Evolutionary conservation across 2,797 vertebrate genomes (phyloP).

Genomic region (Cheirogaleus major): DNA sequence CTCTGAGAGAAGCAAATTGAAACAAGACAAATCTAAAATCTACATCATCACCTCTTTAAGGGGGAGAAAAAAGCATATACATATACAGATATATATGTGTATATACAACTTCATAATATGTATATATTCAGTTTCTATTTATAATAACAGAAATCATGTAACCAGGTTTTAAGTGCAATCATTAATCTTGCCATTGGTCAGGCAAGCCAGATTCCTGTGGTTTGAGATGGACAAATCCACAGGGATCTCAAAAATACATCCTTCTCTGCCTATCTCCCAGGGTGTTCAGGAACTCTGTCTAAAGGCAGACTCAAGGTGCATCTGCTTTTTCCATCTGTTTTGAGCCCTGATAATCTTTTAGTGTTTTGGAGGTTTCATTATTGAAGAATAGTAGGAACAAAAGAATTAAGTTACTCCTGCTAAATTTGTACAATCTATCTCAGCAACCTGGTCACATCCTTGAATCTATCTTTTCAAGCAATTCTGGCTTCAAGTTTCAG

Average conservation of each 20-base stretch:
- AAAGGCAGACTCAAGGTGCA: constrained; percentile 17
- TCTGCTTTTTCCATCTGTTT: constrained; percentile 57
- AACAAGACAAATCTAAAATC: background rate
- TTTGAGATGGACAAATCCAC: background rate
- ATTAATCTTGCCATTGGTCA: background rate
- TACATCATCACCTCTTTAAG: background rate
- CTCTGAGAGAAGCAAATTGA: background rate
- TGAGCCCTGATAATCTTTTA: constrained; percentile 45
- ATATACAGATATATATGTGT: background rate
- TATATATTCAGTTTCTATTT: background rate
- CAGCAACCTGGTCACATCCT: constrained; percentile 27
- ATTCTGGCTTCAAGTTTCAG: constrained; percentile 47
- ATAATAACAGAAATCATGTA: background rate
- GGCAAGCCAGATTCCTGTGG: background rate
- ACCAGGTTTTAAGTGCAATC: background rate
- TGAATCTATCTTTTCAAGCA: constrained; percentile 60
- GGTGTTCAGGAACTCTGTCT: background rate
- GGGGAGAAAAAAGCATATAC: background rate
- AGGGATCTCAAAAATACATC: background rate
- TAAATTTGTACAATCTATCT: constrained; percentile 65
- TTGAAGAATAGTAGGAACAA: constrained; percentile 46
- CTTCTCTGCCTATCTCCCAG: constrained; percentile 1
- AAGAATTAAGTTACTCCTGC: constrained; percentile 61
- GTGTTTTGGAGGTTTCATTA: constrained; percentile 44
- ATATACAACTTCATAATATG: background rate